Base-by-base conservation (phyloP, 2,797 vertebrate genomes). In the Myotis daubentonii region DNA sequence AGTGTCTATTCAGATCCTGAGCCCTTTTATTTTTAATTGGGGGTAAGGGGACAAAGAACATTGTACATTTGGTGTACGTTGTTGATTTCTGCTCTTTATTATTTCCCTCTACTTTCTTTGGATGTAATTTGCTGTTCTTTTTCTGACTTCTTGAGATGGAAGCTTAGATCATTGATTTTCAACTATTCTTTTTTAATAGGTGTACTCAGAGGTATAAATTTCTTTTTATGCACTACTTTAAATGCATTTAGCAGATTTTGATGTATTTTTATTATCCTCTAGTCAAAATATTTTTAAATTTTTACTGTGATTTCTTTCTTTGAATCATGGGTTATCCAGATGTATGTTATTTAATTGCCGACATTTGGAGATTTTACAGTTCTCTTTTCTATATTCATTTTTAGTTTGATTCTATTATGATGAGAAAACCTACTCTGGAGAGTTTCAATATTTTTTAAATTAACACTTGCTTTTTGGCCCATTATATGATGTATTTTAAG, bases 191-290 rank as follows among this genome's bases (percentile, higher is more conserved):
- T 55, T 74, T 57, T 75, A 66, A 66, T 51, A 84, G 47, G 57
- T 84, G 0, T 75, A 28, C 57, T 75, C 51, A 44, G 19, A 75
- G 36, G 36, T 55, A 66, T 28, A 84, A 33, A 66, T 84, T 53
- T 75, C 44, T 55, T 36, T n/a, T 30, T 66, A 65, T 75, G 33
- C 15, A 55, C 66, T 53, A 44, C 71, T 68, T 92, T 36, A 70
- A 78, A 84, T 84, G 71, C 60, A 85, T 85, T 44, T 70, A 68
- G 72, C 60, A 68, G 65, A 68, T 85, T 84, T n/a, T 89, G 36
- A 70, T n/a, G 4, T 68, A 47, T 87, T 87, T 15, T 44, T 71
- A 33, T 68, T 84, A 47, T 70, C 28, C 62, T 78, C 44, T 74
- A 36, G 36, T 84, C 30, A 92, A 84, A 66, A 91, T 84, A 66